phyloP scores from a whole-genome alignment of 2,888 invertebrate genomes.

The Diaphora mendica region DNA sequence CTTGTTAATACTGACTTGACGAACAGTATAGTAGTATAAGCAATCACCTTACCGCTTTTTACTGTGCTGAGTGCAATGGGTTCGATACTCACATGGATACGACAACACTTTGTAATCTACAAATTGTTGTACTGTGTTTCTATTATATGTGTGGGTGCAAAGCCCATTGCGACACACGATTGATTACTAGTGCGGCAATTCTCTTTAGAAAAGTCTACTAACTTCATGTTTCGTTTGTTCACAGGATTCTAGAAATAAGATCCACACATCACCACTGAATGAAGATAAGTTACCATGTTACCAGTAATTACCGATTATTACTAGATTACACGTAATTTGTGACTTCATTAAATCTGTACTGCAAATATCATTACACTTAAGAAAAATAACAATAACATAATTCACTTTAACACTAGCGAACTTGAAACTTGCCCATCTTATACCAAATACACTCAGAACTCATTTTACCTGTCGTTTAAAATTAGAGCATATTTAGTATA shows the following conservation, averaged over 20 bases:
- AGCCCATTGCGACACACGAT: no score
- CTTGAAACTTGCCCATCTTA: neutral
- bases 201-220: no score
- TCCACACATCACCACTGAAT: slow-evolving; percentile 45
- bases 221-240: slow-evolving; percentile 32
- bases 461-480: neutral
- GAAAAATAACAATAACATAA: neutral
- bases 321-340: slow-evolving; percentile 3
- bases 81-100: no score
- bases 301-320: neutral
- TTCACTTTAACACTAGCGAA: neutral
- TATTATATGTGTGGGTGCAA: no score
- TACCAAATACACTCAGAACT: neutral
- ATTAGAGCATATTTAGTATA: slow-evolving; percentile 24
- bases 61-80: no score
- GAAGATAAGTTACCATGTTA: slow-evolving; percentile 17
- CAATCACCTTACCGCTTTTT: no score
- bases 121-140: no score
- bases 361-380: neutral
- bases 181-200: no score
- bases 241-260: slow-evolving; percentile 52
- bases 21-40: no score
- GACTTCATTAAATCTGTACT: neutral
- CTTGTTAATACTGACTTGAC: no score
- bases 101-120: no score